Conservation (phyloP, 37 sponge, comb jelly and placozoan species). For the Spongia lamella region DNA sequence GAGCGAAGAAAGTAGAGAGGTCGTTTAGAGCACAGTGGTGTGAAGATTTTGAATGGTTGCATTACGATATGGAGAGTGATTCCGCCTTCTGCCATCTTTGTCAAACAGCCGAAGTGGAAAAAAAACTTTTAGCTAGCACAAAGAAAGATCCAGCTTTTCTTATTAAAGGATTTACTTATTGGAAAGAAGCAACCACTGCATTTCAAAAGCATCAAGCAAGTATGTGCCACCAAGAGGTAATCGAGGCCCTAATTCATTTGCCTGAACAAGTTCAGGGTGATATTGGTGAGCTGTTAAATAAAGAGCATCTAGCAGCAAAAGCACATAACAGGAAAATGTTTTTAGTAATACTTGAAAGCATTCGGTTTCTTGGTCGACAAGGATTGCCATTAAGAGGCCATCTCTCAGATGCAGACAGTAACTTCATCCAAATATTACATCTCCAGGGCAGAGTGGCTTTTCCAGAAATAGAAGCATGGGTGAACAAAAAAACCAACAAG, state of each 20-base stretch:
- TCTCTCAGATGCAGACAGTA: slow-evolving; percentile 51
- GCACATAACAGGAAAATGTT: slow-evolving; percentile 53
- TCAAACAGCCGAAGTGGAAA: slow-evolving; percentile 26
- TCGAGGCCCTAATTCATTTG: slow-evolving; percentile 33
- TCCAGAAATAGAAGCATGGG: slow-evolving; percentile 42
- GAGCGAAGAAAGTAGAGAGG: background rate
- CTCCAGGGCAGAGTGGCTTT: slow-evolving; percentile 33
- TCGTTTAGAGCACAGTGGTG: background rate
- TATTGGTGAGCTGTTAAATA: slow-evolving; percentile 58
- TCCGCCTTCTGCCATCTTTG: slow-evolving; percentile 56
- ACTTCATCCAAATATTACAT: slow-evolving; percentile 52
- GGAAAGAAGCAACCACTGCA: slow-evolving; percentile 73
- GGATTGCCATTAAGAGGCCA: slow-evolving; percentile 65
- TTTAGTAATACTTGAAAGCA: slow-evolving; percentile 43
- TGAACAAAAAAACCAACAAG: slow-evolving; percentile 60
- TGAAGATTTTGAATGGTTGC: background rate
- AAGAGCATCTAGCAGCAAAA: slow-evolving; percentile 38
- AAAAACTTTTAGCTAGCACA: slow-evolving; percentile 54
- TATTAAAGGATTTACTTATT: slow-evolving; percentile 65
- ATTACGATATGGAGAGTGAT: slow-evolving; percentile 22
- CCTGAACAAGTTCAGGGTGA: slow-evolving; percentile 34
- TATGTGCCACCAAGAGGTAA: slow-evolving; percentile 76
- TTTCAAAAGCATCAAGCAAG: slow-evolving; percentile 72
- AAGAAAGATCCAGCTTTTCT: slow-evolving; percentile 66
- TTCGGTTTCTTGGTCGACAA: slow-evolving; percentile 72